Evolutionary conservation across 2,797 vertebrate genomes (phyloP).

Genomic region (Pangasius sanitwongsei): DNA sequence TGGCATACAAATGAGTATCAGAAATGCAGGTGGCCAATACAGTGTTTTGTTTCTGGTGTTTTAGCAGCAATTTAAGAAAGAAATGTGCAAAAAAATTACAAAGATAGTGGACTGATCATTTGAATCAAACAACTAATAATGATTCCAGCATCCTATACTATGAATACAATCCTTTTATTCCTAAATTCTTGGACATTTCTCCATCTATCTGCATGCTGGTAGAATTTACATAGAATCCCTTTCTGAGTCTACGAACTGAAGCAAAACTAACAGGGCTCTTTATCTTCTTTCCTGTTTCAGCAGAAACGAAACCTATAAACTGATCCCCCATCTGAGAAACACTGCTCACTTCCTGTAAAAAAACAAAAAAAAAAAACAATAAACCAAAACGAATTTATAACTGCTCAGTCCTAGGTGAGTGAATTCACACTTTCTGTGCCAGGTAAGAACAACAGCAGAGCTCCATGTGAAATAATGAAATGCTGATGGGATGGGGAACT

Average conservation of each 20-base stretch:
- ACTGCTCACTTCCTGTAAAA: background rate
- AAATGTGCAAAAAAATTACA: too few relatives aligned
- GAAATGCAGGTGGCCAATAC: too few relatives aligned
- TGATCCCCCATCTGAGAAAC: too few relatives aligned
- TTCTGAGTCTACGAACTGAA: background rate
- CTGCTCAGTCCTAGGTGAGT: too few relatives aligned
- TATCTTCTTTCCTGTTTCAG: background rate
- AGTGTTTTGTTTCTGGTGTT: too few relatives aligned
- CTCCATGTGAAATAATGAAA: too few relatives aligned
- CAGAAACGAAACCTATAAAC: background rate
- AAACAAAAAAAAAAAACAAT: too few relatives aligned
- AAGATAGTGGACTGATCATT: too few relatives aligned
- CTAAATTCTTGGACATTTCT: background rate
- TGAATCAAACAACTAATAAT: background rate
- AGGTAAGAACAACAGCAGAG: background rate
- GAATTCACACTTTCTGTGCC: background rate
- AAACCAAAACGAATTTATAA: background rate
- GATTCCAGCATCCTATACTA: background rate
- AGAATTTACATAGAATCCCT: fast-evolving
- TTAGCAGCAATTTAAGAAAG: too few relatives aligned
- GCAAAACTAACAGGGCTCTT: background rate
- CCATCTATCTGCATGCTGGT: background rate
- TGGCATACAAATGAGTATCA: too few relatives aligned
- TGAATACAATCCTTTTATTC: background rate
- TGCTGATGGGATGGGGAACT: too few relatives aligned